Evolutionary conservation across 2,797 vertebrate species (phyloP).

Genomic region (Lagorchestes hirsutus): DNA sequence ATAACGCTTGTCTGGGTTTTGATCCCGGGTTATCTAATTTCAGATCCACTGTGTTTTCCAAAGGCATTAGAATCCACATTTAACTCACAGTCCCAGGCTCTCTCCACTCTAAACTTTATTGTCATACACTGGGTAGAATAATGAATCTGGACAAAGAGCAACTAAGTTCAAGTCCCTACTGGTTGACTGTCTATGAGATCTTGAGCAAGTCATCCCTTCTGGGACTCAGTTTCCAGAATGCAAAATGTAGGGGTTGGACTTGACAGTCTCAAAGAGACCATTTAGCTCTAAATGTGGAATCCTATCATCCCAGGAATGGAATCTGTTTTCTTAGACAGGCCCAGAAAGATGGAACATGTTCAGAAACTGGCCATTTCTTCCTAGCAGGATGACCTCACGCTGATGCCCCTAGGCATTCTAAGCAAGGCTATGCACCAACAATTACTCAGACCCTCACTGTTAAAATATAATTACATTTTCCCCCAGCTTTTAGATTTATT

Average conservation of each 20-base stretch:
- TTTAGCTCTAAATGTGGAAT: background rate
- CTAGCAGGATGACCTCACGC: background rate
- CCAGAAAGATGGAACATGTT: background rate
- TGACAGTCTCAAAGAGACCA: background rate
- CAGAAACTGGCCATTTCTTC: background rate
- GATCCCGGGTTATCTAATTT: background rate
- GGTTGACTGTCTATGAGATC: background rate
- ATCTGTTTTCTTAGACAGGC: background rate
- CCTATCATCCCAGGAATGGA: background rate
- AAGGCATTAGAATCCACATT: background rate
- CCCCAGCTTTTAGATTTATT: background rate
- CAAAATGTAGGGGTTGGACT: background rate
- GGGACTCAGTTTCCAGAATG: background rate
- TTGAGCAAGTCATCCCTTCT: background rate
- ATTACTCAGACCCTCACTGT: conserved; percentile 14
- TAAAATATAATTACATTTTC: background rate
- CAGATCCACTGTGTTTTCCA: background rate
- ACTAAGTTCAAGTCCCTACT: background rate
- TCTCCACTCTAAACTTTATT: background rate
- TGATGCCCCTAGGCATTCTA: background rate
- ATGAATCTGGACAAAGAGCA: background rate
- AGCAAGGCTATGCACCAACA: background rate
- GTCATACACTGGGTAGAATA: background rate
- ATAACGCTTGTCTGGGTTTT: background rate
- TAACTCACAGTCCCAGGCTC: background rate